Base-by-base conservation (phyloP, 2,113 vertebrate species). In the Anolis sagrei region DNA sequence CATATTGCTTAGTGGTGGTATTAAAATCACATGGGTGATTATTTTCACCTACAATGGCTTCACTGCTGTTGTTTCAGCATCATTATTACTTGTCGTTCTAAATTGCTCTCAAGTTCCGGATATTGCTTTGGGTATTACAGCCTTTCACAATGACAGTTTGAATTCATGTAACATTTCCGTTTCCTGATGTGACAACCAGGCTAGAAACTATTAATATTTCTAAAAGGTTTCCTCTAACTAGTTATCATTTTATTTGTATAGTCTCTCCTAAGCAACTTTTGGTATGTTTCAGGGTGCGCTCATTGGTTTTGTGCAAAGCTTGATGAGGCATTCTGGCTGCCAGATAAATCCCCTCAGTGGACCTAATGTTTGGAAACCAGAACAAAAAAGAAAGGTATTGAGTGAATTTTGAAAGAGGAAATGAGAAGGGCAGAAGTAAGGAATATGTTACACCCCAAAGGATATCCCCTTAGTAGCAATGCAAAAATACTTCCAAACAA, bases 341-440 rank as follows among this genome's bases (percentile, higher is more conserved):
- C 34, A 9, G n/a, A 74, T 79, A 1, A 23, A 34, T 13, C 11
- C 13, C 66, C 69, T 66, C 32, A 34, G 10, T 64, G 36, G 49
- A 34, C 64, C 14, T 44, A 29, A 39, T 29, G 36, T 78, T 49
- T 61, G 81, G 68, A 79, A 74, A 82, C 21, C 18, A 44, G n/a
- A 79, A 44, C 39, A 44, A 44, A 29, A n/a, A 6, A n/a, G n/a
- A 29, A 58, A 49, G 29, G 76, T 76, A n/a, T 58, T 27, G 72
- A 85, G 51, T 64, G 54, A 23, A 77, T 85, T 84, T 78, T 66
- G 70, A 78, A 85, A 85, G 83, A 69, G 64, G 83, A 85, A 85
- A 78, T 78, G 48, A 64, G 58, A 64, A 64, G 58, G 34, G 58
- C 34, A 70, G 75, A 73, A 79, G 51, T 61, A 14, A 27, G 39